Evolutionary conservation across 2,797 vertebrate genomes (phyloP).

Genomic region (Hipposideros larvatus): DNA sequence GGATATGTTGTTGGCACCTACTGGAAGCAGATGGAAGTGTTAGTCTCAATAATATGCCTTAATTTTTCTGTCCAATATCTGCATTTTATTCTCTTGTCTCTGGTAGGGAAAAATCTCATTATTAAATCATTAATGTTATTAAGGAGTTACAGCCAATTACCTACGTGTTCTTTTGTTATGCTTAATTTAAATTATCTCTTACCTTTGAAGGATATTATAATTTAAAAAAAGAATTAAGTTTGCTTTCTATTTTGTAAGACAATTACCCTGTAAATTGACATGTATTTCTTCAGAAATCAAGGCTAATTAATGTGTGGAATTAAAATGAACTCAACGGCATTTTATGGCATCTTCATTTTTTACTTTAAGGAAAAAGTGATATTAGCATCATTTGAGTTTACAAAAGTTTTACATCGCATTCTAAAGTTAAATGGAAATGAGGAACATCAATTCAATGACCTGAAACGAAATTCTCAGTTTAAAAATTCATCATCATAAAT

Average conservation of each 20-base stretch:
- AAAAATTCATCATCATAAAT: slow-evolving; percentile 25
- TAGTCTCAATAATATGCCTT: slow-evolving; percentile 3
- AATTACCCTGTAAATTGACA: slow-evolving; percentile 69
- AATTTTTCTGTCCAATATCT: slow-evolving; percentile 61
- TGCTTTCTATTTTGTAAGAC: slow-evolving; percentile 81
- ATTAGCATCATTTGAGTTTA: neutral
- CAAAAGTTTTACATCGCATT: neutral
- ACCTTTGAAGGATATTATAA: slow-evolving; percentile 81
- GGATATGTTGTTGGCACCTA: neutral
- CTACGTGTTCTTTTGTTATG: slow-evolving; percentile 77
- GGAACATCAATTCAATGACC: neutral
- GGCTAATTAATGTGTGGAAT: neutral
- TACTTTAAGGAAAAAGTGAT: slow-evolving; percentile 27
- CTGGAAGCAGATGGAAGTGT: slow-evolving; percentile 60
- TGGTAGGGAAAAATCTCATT: slow-evolving; percentile 63
- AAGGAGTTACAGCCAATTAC: slow-evolving; percentile 72
- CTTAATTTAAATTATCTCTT: slow-evolving; percentile 84
- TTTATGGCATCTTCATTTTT: slow-evolving; percentile 60
- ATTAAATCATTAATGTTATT: slow-evolving; percentile 78
- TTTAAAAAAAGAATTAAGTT: slow-evolving; percentile 85
- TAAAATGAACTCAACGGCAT: slow-evolving; percentile 53
- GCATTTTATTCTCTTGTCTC: slow-evolving; percentile 75
- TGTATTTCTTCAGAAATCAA: slow-evolving; percentile 11
- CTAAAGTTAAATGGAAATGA: neutral
- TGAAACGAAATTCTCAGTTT: neutral